These are phyloP conservation scores for Drosophila sproati DNA, from an alignment of 1,140 invertebrate genomes.

Conservation along the genomic window DNA sequence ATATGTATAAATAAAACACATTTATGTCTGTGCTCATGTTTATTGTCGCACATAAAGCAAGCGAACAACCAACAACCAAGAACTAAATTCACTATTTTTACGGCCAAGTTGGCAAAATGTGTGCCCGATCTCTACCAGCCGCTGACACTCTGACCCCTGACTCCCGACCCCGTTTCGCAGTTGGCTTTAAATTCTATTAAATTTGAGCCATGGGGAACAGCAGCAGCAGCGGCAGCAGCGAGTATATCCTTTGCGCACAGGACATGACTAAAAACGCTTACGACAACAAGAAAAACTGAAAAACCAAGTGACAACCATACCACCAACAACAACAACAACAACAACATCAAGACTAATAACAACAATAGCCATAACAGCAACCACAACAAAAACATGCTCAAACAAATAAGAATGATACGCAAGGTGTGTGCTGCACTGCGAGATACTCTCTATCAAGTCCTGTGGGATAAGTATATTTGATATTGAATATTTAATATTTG, in stretches of 20 bases:
- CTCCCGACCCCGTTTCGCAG: not conserved
- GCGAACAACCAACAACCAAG: constrained; percentile 45
- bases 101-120: constrained; percentile 74
- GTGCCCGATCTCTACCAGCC: constrained; percentile 8
- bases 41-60: constrained; percentile 81
- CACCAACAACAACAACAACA: constrained; percentile 39
- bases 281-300: constrained; percentile 66
- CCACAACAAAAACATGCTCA: constrained; percentile 19
- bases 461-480: not conserved
- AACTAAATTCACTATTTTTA: constrained; percentile 68
- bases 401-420: constrained; percentile 20
- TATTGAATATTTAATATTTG: not conserved
- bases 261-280: constrained; percentile 58
- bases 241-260: not conserved
- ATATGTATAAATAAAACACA: constrained; percentile 57
- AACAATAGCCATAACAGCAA: constrained; percentile 48
- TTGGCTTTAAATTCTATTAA: constrained; percentile 79
- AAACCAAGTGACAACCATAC: constrained; percentile 53
- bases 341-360: constrained; percentile 13
- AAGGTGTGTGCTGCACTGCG: not conserved
- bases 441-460: not conserved
- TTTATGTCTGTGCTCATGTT: constrained; percentile 81
- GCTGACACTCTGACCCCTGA: not conserved
- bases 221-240: not conserved
- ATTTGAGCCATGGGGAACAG: constrained; percentile 40